Evolutionary conservation across 2,113 vertebrate genomes (phyloP).

Genomic region (Puntigrus tetrazona): DNA sequence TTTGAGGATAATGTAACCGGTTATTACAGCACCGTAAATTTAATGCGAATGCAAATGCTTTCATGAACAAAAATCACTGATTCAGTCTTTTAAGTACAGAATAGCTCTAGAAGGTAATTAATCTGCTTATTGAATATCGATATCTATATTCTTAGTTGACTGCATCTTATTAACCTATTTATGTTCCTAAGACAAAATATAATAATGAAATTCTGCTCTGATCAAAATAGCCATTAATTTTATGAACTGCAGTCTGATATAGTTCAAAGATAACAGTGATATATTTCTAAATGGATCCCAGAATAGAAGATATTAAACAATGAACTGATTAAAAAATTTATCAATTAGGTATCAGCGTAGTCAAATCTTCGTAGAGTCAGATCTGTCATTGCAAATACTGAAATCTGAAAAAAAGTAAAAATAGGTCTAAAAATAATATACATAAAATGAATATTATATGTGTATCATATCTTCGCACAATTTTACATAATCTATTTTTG

Average conservation of each 20-base stretch:
- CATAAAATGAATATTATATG: background rate
- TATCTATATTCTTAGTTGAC: background rate
- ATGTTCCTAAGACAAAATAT: background rate
- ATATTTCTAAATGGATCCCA: background rate
- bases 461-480: background rate
- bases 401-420: no score
- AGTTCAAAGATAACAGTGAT: background rate
- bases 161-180: background rate
- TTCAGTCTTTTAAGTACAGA: background rate
- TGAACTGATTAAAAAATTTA: background rate
- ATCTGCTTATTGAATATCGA: slow-evolving; percentile 12
- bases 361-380: background rate
- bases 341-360: background rate
- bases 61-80: slow-evolving; percentile 2
- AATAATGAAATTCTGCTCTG: slow-evolving; percentile 13
- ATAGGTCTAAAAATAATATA: no score
- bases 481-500: background rate
- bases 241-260: background rate
- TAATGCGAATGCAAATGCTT: slow-evolving; percentile 1
- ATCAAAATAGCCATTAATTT: background rate
- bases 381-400: background rate
- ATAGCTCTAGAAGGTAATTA: slow-evolving; percentile 11
- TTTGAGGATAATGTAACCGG: background rate
- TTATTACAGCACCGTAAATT: background rate
- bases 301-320: background rate